phyloP scores from a whole-genome alignment of 2,888 invertebrate genomes.

The Melanargia galathea region DNA sequence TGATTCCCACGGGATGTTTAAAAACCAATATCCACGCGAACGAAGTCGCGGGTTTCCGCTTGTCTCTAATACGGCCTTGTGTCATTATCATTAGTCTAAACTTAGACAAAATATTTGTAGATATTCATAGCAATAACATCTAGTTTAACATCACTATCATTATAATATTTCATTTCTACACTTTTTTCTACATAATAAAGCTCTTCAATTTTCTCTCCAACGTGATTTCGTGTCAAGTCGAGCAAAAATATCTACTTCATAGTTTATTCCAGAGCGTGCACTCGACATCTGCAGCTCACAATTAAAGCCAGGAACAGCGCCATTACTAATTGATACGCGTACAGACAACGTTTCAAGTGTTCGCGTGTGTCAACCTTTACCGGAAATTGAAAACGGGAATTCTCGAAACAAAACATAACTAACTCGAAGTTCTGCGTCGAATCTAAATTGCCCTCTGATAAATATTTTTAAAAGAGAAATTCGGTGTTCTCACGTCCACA shows the following conservation, averaged over 20 bases:
- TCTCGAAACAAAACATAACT: not conserved
- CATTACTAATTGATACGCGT: constrained; percentile 34
- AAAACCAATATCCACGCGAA: too few species aligned
- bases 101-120: too few species aligned
- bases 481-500: too few species aligned
- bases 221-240: not conserved
- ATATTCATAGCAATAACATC: too few species aligned
- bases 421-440: not conserved
- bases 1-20: too few species aligned
- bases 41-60: too few species aligned
- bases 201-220: not conserved
- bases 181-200: not conserved
- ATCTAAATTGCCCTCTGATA: too few species aligned
- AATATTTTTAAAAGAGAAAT: too few species aligned
- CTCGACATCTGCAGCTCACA: constrained; percentile 28
- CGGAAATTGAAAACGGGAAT: constrained; percentile 2
- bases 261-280: constrained; percentile 1
- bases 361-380: not conserved
- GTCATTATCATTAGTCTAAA: too few species aligned
- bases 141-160: not conserved
- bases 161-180: not conserved
- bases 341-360: constrained; percentile 25
- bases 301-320: constrained; percentile 30
- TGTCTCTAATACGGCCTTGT: too few species aligned
- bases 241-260: not conserved